These are phyloP conservation scores for Tachystola acroxantha DNA, from an alignment of 2,888 invertebrate species.

Conservation along the genomic window DNA sequence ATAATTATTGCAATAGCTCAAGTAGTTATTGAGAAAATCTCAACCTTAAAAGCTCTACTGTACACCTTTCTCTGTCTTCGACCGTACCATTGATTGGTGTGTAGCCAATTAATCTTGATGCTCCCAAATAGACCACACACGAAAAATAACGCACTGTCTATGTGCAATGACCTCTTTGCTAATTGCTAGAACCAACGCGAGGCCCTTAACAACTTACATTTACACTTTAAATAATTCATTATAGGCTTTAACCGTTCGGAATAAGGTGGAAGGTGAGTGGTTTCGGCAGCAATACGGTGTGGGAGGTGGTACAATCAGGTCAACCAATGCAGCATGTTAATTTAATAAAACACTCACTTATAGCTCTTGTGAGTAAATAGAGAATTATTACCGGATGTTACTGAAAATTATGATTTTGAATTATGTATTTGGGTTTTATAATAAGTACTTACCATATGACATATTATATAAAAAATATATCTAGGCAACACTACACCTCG, in stretches of 20 bases:
- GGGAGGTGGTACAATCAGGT: slow-evolving; percentile 30
- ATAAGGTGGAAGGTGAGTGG: slow-evolving; percentile 11
- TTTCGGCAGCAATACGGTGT: slow-evolving; percentile 3
- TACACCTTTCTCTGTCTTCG: too few species aligned
- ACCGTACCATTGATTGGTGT: too few species aligned
- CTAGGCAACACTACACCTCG: too few species aligned
- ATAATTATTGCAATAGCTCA: too few species aligned
- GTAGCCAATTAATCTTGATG: slow-evolving; percentile 2
- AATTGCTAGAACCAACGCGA: slow-evolving; percentile 11
- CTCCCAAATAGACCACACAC: slow-evolving; percentile 8
- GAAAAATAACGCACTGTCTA: slow-evolving; percentile 16
- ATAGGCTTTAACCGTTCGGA: slow-evolving; percentile 12
- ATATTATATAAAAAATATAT: too few species aligned
- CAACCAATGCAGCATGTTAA: slow-evolving; percentile 46
- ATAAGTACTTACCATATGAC: too few species aligned
- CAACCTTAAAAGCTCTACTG: too few species aligned
- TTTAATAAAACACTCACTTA: slow-evolving; percentile 41
- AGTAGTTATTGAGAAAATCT: too few species aligned
- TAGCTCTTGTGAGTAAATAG: not conserved
- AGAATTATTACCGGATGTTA: not conserved
- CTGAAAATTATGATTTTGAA: not conserved
- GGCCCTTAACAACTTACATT: slow-evolving; percentile 5
- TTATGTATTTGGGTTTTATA: too few species aligned
- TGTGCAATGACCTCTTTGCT: slow-evolving; percentile 16
- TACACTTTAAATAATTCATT: slow-evolving; percentile 2